Evolutionary conservation across 2,797 vertebrate species (phyloP).

Genomic region (Siniperca obscura): DNA sequence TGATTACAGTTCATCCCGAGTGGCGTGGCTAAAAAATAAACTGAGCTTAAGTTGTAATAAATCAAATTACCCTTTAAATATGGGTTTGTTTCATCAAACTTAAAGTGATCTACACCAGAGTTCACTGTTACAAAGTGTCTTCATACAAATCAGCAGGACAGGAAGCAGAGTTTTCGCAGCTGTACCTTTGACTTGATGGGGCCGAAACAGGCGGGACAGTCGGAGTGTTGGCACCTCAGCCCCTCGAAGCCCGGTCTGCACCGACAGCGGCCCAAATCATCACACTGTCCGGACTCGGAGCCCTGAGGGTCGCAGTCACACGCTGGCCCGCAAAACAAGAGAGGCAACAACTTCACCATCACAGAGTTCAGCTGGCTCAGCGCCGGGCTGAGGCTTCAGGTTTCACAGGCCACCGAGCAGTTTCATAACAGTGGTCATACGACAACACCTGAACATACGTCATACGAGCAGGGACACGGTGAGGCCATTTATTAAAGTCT

Average conservation of each 20-base stretch:
- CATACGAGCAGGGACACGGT: no score
- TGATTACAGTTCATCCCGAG: no score
- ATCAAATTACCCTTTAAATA: no score
- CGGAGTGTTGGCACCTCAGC: slow-evolving; percentile 83
- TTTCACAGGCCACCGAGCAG: not conserved
- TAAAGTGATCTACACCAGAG: not conserved
- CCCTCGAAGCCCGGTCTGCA: slow-evolving; percentile 91
- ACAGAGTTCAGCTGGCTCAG: not conserved
- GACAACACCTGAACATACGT: no score
- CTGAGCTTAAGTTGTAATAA: no score
- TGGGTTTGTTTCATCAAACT: not conserved
- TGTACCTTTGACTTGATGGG: slow-evolving; percentile 88
- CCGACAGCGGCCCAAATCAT: slow-evolving; percentile 85
- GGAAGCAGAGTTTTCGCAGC: not conserved
- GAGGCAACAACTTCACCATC: not conserved
- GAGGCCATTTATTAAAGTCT: not conserved
- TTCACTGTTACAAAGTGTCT: not conserved
- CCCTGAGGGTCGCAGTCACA: slow-evolving; percentile 86
- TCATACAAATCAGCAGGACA: not conserved
- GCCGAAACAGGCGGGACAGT: slow-evolving; percentile 91
- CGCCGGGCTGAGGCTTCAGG: not conserved
- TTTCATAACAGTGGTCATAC: not conserved
- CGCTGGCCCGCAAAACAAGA: slow-evolving; percentile 76
- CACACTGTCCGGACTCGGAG: slow-evolving; percentile 84
- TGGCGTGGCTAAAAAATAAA: no score